Percentiles rank a stretch among this genome's conserved stretches.
phyloP scores from a whole-genome alignment of 2,797 vertebrate species.

The Enteromius mattozi region DNA sequence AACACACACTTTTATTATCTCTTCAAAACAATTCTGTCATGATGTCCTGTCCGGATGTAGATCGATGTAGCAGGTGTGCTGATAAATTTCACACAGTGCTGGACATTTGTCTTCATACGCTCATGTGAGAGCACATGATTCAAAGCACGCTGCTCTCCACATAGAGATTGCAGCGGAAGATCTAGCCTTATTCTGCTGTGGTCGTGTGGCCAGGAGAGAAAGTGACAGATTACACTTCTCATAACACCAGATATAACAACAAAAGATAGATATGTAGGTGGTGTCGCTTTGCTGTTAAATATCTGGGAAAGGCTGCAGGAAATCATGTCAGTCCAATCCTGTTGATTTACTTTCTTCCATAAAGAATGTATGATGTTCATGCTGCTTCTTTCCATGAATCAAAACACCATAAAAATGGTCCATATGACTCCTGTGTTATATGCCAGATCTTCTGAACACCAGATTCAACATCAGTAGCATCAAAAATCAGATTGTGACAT shows the following conservation, averaged over 20 bases:
- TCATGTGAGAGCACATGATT: slow-evolving; percentile 26
- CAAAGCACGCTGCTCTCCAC: slow-evolving; percentile 20
- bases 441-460: neutral
- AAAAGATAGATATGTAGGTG: slow-evolving; percentile 32
- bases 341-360: neutral
- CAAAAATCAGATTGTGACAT: neutral
- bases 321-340: neutral
- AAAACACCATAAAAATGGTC: neutral
- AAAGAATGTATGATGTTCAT: neutral
- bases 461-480: neutral
- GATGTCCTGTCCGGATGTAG: neutral
- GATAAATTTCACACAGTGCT: slow-evolving; percentile 28
- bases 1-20: neutral
- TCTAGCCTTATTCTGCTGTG: slow-evolving; percentile 6
- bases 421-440: too few species aligned
- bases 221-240: slow-evolving; percentile 26
- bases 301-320: slow-evolving; percentile 18
- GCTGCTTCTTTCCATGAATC: neutral
- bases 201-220: neutral
- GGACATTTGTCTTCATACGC: slow-evolving; percentile 43
- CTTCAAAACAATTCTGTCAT: slow-evolving; percentile 9
- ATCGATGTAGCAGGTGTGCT: slow-evolving; percentile 32
- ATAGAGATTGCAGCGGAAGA: slow-evolving; percentile 1
- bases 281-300: slow-evolving; percentile 30
- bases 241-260: slow-evolving; percentile 35